Conservation (phyloP, 2,113 vertebrate species). For the Actenoides hombroni region DNA sequence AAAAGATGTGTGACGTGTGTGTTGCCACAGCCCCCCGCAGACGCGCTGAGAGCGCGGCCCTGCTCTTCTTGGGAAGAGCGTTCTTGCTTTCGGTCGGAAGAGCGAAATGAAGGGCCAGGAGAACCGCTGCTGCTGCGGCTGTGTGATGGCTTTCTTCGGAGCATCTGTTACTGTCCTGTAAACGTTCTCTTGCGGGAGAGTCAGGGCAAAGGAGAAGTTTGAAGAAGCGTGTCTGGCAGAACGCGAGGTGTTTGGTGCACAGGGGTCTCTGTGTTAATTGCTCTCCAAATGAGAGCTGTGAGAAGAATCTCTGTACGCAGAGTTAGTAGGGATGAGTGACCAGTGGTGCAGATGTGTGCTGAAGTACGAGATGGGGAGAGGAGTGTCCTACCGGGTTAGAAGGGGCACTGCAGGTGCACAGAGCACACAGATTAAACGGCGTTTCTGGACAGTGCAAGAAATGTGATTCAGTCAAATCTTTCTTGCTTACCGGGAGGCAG, state of each 20-base stretch:
- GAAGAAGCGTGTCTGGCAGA: neutral
- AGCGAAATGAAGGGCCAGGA: neutral
- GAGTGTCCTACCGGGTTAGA: neutral
- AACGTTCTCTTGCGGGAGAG: neutral
- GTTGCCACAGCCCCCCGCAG: neutral
- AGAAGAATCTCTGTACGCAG: neutral
- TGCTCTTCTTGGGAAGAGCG: neutral
- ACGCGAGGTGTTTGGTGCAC: neutral
- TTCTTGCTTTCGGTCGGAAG: neutral
- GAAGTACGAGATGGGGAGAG: neutral
- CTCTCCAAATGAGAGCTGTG: neutral
- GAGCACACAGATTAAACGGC: rapidly evolving
- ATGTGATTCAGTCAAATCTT: neutral
- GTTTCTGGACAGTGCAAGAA: neutral
- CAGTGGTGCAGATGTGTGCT: neutral
- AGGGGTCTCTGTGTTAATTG: neutral
- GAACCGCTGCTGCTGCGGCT: neutral
- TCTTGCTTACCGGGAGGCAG: neutral
- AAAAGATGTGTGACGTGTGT: neutral
- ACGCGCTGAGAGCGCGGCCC: neutral
- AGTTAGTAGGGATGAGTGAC: neutral
- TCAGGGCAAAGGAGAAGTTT: neutral
- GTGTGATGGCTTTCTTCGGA: neutral
- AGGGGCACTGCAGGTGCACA: neutral
- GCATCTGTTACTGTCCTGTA: neutral